Conservation (phyloP, 2,888 invertebrate genomes). For the Linnaemya vulpina region DNA sequence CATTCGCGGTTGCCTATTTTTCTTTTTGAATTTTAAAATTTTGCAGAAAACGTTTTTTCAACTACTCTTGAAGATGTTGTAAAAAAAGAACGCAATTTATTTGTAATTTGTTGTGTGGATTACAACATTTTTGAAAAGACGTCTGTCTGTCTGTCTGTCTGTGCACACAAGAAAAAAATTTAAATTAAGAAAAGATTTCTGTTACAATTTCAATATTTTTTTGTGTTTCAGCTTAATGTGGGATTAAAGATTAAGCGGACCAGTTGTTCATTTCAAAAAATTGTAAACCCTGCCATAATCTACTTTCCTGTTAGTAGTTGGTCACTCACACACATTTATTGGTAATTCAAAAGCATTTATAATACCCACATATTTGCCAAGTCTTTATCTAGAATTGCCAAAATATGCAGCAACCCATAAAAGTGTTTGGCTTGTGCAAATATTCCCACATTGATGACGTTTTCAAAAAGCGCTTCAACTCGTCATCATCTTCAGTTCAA, state of each 20-base stretch:
- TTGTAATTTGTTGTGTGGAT: conserved; percentile 69
- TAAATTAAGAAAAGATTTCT: conserved; percentile 21
- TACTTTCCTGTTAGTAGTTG: neutral
- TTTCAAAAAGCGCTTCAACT: conserved; percentile 51
- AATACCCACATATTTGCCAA: conserved; percentile 23
- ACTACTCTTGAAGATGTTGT: conserved; percentile 17
- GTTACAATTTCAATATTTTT: conserved; percentile 63
- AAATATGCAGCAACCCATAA: conserved; percentile 20
- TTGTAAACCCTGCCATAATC: neutral
- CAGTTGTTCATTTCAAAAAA: conserved; percentile 3
- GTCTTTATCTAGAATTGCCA: conserved; percentile 18
- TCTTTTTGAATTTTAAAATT: conserved; percentile 26
- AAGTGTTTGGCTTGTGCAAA: conserved; percentile 51
- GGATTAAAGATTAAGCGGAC: conserved; percentile 37
- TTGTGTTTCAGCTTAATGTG: conserved; percentile 41
- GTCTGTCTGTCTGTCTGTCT: neutral
- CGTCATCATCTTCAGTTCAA: conserved; percentile 40
- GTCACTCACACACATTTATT: neutral
- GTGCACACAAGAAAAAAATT: conserved; percentile 1
- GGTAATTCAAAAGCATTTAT: conserved; percentile 2
- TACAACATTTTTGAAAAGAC: conserved; percentile 50
- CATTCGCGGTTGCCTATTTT: conserved; percentile 15
- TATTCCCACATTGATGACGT: conserved; percentile 71
- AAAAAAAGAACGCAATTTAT: conserved; percentile 57
- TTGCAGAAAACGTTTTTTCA: conserved; percentile 33